Base-by-base conservation (phyloP, 2,888 invertebrate species). In the Andrena trimmerana region DNA sequence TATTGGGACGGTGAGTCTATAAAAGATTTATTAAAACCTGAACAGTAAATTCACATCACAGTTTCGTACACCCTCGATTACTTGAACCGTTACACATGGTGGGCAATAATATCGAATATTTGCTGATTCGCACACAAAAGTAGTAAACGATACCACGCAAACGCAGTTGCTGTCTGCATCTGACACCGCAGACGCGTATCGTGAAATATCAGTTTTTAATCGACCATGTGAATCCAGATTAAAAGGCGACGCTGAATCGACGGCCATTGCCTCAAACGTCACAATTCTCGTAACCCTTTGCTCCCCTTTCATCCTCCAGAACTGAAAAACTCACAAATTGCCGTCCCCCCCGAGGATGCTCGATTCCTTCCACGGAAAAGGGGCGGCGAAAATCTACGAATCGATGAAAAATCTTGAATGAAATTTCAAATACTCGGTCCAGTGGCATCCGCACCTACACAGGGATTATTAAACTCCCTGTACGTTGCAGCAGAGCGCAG, bases 341-440 rank as follows among this genome's bases (percentile, higher is more conserved):
- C 42, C 42, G 4, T 0, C 42, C 36, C 10, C 3, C 3, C 3
- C 13, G 13, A 42, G 42, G 13, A 1, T 42, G 42, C 1, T 42
- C 42, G 42, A 13, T 16, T 16, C 42, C 42, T 42, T 16, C 16
- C 42, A 4, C 42, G 13, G 13, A 42, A 42, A 42, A 13, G 4
- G 13, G 57, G 27, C 13, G 24, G 6, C 10, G 5, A 13, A 24
- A 50, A 60, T 81, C 73, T 74, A 70, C 31, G 31, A 66, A 66
- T 65, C 24, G 52, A 7, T 63, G 57, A 69, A 62, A 71, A 42
- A 72, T 68, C 52, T 33, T 10, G 42, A 66, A 50, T 68, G 81
- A 86, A 59, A 86, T 89, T 86, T 86, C 87, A 89, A 88, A 85
- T 79, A 73, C 83, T 27, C 57, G 80, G 86, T 84, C 83, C 85